Base-by-base conservation (phyloP, 2,888 invertebrate genomes). In the Conomelus anceps region DNA sequence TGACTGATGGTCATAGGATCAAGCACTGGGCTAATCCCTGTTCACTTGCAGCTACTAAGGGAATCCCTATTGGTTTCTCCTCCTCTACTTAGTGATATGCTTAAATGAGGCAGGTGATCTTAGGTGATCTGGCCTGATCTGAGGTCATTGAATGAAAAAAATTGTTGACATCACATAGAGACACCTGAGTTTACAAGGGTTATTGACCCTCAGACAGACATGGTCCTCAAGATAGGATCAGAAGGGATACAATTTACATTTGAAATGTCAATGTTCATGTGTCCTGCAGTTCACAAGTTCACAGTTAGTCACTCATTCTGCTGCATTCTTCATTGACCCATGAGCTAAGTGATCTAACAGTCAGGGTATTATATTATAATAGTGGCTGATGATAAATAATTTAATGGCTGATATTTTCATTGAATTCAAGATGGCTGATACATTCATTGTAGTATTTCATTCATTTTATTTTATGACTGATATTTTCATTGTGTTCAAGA, bases 71-170 rank as follows among this genome's bases (percentile, higher is more conserved):
- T 94, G 94, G 94, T 96, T 96, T 95, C 94, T 95, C 95, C 95
- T 95, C 95, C 95, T 95, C 95, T 95, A 94, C 95, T 95, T 94
- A 95, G 93, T 95, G 93, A 95, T 95, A 95, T 95, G 95, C 95
- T 95, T 91, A 90, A 91, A 91, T 91, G 90, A 91, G 89, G 91
- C 91, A 91, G 91, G 91, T 91, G n/a, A n/a, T n/a, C n/a, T n/a
- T n/a, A n/a, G n/a, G n/a, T n/a, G 90, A 88, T 89, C 91, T 87
- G 90, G 88, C 90, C 91, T 91, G 91, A 91, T 90, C 91, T 90
- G 91, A 91, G 91, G 91, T 91, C 91, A 63, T 26, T 63, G n/a
- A n/a, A 20, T n/a, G n/a, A 1, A 63, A n/a, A 20, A 63, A 63
- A 13, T n/a, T 63, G n/a, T 7, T 63, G n/a, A 63, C 63, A 63